Base-by-base conservation (phyloP, 2,888 invertebrate species). In the Cheilosia urbana region DNA sequence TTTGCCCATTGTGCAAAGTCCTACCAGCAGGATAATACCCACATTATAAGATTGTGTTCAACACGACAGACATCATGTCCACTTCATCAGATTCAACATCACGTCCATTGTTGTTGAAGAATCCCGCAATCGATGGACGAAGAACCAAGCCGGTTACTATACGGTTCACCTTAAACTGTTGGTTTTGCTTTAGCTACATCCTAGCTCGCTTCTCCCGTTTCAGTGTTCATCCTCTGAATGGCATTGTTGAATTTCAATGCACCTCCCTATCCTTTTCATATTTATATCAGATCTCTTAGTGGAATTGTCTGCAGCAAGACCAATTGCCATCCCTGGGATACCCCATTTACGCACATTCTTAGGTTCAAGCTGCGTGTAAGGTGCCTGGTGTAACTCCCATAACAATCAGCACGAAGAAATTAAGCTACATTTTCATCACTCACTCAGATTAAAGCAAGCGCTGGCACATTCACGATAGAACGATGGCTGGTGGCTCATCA, bases 401-500 rank as follows among this genome's bases (percentile, higher is more conserved):
- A 37, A 37, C 27, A 63, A 45, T 42, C 53, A 13, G 49, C 51
- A 60, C n/a, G 37, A 60, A 34, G 19, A 21, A 62, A 73, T 51
- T 62, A 62, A 62, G 42, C 42, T 40, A 9, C 34, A 55, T 27
- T 37, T 69, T 69, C 62, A 62, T 69, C 77, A 69, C 62, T 78
- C 47, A 45, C 34, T 68, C 53, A 45, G 68, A 76, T 68, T 75
- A 76, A 66, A 68, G 60, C 24, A 34, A 66, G 19, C 21, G 58
- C 58, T 34, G 71, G 15, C 27, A 60, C 45, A 15, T 53, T 42
- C 51, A 45, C 24, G 34, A n/a, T 15, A 47, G 51, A 49, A 13
- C 24, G 49, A 68, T 66, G 51, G 68, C 42, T 62, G 53, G 57
- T 42, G 51, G 51, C 77, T 78, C 63, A 69, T 78, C 69, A 78